Evolutionary conservation across 2,888 invertebrate species (phyloP), one percentile per base, ranked within the genome.

Genomic region (Axea sp.): DNA sequence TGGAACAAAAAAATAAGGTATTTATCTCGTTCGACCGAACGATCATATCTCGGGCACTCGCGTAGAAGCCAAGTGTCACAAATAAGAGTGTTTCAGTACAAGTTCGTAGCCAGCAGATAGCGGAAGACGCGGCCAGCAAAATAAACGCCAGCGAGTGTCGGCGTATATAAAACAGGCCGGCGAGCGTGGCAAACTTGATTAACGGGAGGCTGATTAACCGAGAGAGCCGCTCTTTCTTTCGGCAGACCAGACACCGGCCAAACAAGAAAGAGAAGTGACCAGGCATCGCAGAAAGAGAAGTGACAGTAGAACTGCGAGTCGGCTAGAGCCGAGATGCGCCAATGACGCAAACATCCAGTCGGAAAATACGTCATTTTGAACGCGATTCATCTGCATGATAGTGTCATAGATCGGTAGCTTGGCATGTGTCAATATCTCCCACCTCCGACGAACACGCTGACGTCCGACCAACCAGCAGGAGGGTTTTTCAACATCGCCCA

Each of bases 151-250:
- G 68, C 11, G 55, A 68, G 41, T 28, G 8, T 22, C 37, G 37
- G 37, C 28, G 43, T 49, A 14, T 69, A 71, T 69, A 71, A 71
- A 69, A 71, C 69, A 14, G 62, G 47, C 49, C 19, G 19, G 15
- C 35, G 57, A 47, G 31, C 53, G 53, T 41, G 37, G 62, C 57
- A 51, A 72, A 72, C 68, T 76, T 60, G 73, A 73, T 73, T 76
- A 59, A 53, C 51, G 47, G 49, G 59, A 24, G 60, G 11, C 65
- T 45, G 64, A 64, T 69, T 64, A 68, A 64, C 41, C 53, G 35
- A 51, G 62, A 47, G 60, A 60, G 47, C 6, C 15, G 45, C 26
- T 59, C 45, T 17, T 59, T 45, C 59, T 65, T 73, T 60, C 31
- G 67, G 57, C 24, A n/a, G 12, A 5, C 19, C 30, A 5, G 51